These are phyloP conservation scores for Anoplophora glabripennis DNA, from an alignment of 1,140 invertebrate species.

Conservation along the genomic window DNA sequence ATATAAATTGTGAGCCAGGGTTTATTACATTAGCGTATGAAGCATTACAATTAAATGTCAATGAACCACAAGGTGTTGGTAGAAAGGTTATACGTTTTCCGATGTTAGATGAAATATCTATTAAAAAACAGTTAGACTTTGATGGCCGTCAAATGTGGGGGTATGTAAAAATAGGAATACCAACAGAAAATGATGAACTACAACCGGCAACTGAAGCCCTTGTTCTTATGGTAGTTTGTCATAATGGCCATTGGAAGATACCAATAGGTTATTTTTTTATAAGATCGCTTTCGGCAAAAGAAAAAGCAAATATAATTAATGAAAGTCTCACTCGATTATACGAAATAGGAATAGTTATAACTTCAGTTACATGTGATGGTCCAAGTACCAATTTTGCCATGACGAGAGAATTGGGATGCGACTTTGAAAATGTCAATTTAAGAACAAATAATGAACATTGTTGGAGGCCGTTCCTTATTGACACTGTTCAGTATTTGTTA, in stretches of 20 bases:
- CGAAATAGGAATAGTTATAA: slow-evolving; percentile 20
- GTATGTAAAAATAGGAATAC: slow-evolving; percentile 37
- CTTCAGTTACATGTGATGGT: slow-evolving; percentile 34
- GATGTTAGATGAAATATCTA: slow-evolving; percentile 41
- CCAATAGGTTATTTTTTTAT: slow-evolving; percentile 37
- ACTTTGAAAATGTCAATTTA: too few relatives aligned
- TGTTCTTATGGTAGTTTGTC: slow-evolving; percentile 38
- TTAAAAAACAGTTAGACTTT: slow-evolving; percentile 38
- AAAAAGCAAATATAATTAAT: slow-evolving; percentile 25
- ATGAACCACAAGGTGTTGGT: slow-evolving; percentile 4
- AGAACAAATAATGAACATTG: too few relatives aligned
- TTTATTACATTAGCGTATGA: slow-evolving; percentile 32
- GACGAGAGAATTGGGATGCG: slow-evolving; percentile 13
- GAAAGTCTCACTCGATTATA: slow-evolving; percentile 21
- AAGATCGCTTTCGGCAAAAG: slow-evolving; percentile 17
- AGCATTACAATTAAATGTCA: neutral
- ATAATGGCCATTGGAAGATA: slow-evolving; percentile 39
- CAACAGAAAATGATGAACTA: slow-evolving; percentile 24
- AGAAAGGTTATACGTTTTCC: slow-evolving; percentile 30
- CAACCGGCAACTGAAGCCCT: slow-evolving; percentile 34
- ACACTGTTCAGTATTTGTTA: too few relatives aligned
- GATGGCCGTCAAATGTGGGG: slow-evolving; percentile 28
- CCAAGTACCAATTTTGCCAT: slow-evolving; percentile 29
- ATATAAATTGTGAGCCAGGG: slow-evolving; percentile 36
- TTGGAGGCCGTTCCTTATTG: too few relatives aligned